Conservation (phyloP, 2,888 invertebrate genomes). For the Troides helena region DNA sequence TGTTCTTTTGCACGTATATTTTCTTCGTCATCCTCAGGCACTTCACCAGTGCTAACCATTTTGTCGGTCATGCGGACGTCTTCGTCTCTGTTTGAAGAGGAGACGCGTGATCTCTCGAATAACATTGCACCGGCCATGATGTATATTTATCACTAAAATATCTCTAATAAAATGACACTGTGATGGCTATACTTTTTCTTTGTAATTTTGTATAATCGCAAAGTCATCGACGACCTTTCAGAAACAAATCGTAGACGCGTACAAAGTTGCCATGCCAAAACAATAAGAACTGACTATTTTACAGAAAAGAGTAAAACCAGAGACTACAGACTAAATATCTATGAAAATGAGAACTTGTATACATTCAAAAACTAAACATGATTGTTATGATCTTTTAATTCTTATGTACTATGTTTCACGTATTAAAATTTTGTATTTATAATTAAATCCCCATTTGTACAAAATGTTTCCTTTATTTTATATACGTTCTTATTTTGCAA, state of each 20-base stretch:
- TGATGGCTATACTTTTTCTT: constrained; percentile 71
- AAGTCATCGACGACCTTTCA: constrained; percentile 78
- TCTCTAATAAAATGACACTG: constrained; percentile 66
- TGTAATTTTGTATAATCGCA: constrained; percentile 79
- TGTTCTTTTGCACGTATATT: constrained; percentile 95
- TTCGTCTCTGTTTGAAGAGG: constrained; percentile 87
- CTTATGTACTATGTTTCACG: too few species aligned
- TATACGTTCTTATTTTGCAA: too few species aligned
- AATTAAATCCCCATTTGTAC: too few species aligned
- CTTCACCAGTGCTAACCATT: constrained; percentile 88
- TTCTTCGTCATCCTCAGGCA: constrained; percentile 92
- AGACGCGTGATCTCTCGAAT: constrained; percentile 91
- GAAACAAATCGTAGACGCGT: constrained; percentile 79
- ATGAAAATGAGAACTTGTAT: too few species aligned
- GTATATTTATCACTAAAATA: constrained; percentile 71
- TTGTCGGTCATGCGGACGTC: constrained; percentile 87
- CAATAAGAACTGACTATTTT: constrained; percentile 5
- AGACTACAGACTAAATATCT: too few species aligned
- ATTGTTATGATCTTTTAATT: too few species aligned
- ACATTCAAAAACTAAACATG: too few species aligned
- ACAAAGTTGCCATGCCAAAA: constrained; percentile 52
- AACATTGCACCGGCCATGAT: constrained; percentile 95
- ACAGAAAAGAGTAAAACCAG: not conserved
- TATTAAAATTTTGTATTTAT: too few species aligned
- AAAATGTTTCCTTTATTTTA: too few species aligned